Evolutionary conservation across 2,113 vertebrate species (phyloP).

Genomic region (Tursiops truncatus): DNA sequence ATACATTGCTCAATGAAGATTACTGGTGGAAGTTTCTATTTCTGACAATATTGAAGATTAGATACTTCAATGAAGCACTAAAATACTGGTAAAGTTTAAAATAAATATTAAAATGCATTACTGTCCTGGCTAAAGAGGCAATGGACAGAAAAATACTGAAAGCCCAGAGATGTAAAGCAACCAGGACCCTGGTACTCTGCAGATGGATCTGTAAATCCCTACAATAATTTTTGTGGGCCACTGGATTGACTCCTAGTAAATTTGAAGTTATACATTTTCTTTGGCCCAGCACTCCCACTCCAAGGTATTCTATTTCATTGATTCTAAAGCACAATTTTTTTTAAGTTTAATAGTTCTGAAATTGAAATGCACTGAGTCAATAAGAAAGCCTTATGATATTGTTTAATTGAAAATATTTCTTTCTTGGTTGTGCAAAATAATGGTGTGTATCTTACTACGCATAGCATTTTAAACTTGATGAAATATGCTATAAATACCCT

Average conservation of each 20-base stretch:
- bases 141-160: background rate
- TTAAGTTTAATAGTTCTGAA: background rate
- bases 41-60: background rate
- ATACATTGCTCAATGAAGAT: background rate
- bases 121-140: background rate
- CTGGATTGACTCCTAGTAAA: background rate
- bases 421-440: background rate
- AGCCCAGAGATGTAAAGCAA: background rate
- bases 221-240: background rate
- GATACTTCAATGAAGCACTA: background rate
- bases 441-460: background rate
- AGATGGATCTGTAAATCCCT: background rate
- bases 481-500: background rate
- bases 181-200: background rate
- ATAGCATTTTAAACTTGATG: background rate
- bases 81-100: background rate
- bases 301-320: background rate
- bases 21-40: background rate
- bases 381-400: background rate
- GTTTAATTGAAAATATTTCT: background rate
- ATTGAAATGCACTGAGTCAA: background rate
- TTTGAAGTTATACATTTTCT: background rate
- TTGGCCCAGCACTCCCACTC: background rate
- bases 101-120: background rate
- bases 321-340: background rate